Base-by-base conservation (phyloP, 2,113 vertebrate species). In the Puma concolor region DNA sequence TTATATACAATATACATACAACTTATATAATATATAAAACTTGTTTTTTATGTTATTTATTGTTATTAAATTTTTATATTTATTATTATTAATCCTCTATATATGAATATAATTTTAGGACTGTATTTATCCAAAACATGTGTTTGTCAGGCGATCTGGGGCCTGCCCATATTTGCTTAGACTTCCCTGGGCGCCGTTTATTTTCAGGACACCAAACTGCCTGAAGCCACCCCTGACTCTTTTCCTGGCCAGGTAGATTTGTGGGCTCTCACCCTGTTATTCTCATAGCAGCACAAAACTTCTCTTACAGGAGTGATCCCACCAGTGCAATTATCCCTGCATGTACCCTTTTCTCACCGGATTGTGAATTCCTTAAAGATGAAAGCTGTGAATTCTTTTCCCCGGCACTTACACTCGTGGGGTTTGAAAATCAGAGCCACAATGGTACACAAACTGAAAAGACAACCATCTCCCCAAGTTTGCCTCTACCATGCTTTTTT, bases 331-430 rank as follows among this genome's bases (percentile, higher is more conserved):
- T 79, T 72, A 64, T 74, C 11, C 5, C 2, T 87, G 57, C 52
- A 4, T 48, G 17, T 87, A 17, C 11, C 54, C 76, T 93, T 87
- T 76, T n/a, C 52, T 80, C 63, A 93, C n/a, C 66, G 33, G 44
- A 89, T 38, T 88, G 19, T 85, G 12, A 50, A 48, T 97, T 72
- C 12, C n/a, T 95, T 83, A 25, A 92, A 89, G 80, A 76, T 27
- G 57, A 9, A 95, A 79, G 8, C 17, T 95, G 15, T 92, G 38
- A 91, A 69, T 90, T 84, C 23, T 63, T n/a, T 74, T 71, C 69
- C 31, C 23, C 36, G 67, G 33, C 2, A 85, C 63, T 97, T 93
- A 67, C 23, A 36, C 69, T 66, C 31, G 0, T 31, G 23, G 7
- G 38, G 21, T 50, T 33, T 71, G 63, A 67, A 92, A 87, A 96